These are phyloP conservation scores for Liolophura sinensis DNA, from an alignment of 1,140 invertebrate genomes.

Conservation along the genomic window DNA sequence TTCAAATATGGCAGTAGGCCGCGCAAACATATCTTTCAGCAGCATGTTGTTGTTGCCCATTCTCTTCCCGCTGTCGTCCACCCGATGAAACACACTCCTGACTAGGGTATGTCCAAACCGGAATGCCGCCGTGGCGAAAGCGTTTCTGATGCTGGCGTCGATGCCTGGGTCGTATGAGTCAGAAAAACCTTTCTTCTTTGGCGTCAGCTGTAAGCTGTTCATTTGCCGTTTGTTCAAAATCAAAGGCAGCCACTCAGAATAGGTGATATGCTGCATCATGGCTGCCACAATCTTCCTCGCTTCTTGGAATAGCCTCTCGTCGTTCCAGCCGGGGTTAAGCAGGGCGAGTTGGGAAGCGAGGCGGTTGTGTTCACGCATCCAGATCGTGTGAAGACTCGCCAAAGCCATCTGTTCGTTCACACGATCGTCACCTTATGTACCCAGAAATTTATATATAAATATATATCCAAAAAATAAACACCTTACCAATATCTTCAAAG, in stretches of 20 bases:
- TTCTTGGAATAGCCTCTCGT: constrained; percentile 82
- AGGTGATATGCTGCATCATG: constrained; percentile 93
- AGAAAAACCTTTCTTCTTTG: background rate
- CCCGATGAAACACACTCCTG: background rate
- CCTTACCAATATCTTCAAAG: too few relatives aligned
- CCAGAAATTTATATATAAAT: too few relatives aligned
- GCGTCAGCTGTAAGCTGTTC: background rate
- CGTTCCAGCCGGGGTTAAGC: constrained; percentile 84
- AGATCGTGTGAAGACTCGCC: constrained; percentile 91
- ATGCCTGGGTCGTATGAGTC: constrained; percentile 60
- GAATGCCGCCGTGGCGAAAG: constrained; percentile 68
- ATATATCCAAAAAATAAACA: too few relatives aligned
- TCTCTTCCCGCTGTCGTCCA: too few relatives aligned
- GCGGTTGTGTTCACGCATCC: constrained; percentile 92
- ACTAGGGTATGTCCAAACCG: constrained; percentile 71
- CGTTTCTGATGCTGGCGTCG: constrained; percentile 68
- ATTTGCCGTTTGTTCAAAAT: constrained; percentile 69
- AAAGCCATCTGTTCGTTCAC: constrained; percentile 56
- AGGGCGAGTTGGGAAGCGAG: constrained; percentile 74
- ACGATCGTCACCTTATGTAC: constrained; percentile 14
- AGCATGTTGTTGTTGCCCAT: too few relatives aligned
- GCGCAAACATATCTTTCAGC: too few relatives aligned
- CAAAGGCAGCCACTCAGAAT: constrained; percentile 92
- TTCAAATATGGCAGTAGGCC: too few relatives aligned
- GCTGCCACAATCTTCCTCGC: constrained; percentile 89